phyloP scores from a whole-genome alignment of 2,113 vertebrate genomes.

The Lota lota region DNA sequence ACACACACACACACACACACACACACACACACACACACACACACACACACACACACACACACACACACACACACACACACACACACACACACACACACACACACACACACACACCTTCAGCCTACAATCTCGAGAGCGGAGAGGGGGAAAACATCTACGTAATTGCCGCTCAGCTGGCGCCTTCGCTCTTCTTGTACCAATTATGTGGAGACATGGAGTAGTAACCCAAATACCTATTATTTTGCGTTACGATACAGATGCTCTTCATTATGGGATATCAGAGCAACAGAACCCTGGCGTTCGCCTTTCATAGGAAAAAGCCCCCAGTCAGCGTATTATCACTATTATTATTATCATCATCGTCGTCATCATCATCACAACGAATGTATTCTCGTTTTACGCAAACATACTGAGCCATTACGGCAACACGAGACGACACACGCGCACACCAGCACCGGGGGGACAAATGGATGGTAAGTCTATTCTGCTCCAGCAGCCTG shows the following conservation, averaged over 20 bases:
- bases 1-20: constrained; percentile 35
- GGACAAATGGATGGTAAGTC: constrained; percentile 47
- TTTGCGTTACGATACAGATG: constrained; percentile 65
- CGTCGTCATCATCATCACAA: neutral
- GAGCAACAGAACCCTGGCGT: constrained; percentile 54
- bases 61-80: no score
- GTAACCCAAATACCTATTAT: constrained; percentile 73
- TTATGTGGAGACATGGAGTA: constrained; percentile 75
- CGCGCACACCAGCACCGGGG: constrained; percentile 19
- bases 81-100: no score
- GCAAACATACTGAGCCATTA: constrained; percentile 30
- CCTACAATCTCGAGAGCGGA: constrained; percentile 64
- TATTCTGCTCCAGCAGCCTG: constrained; percentile 34
- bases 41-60: constrained; percentile 54
- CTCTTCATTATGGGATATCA: constrained; percentile 65
- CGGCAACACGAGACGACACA: constrained; percentile 31
- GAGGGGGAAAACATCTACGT: constrained; percentile 72
- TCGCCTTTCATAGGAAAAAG: constrained; percentile 44
- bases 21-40: constrained; percentile 85
- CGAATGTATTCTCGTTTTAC: neutral
- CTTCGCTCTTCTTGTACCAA: constrained; percentile 82
- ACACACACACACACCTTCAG: constrained; percentile 74
- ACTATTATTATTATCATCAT: no score
- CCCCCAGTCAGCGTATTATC: constrained; percentile 27
- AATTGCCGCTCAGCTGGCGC: constrained; percentile 79